Evolutionary conservation across 2,113 vertebrate species (phyloP), one percentile per base, ranked within the genome.

Genomic region (Clinocottus analis): DNA sequence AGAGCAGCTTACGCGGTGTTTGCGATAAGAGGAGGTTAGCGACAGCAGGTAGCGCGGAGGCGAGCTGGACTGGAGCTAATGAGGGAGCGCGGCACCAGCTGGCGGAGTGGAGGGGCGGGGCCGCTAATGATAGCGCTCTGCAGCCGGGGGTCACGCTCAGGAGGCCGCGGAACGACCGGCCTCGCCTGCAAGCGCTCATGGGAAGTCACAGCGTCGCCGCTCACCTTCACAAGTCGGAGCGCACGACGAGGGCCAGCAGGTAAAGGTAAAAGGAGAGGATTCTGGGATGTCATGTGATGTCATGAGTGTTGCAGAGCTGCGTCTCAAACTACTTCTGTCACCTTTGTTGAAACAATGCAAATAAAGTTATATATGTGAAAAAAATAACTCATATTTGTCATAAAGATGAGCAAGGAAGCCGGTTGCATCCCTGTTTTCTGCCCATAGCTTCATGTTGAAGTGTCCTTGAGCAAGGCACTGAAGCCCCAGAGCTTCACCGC

Each of bases 51-150:
- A 87, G 74, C 75, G 76, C 23, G 75, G 75, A 84, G 84, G 71
- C 53, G 61, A 78, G 70, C 39, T 71, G 77, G 83, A 75, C 64
- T 16, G 39, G 11, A 72, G 85, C 79, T 91, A 91, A 90, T 81
- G 83, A 85, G 73, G 88, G 84, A 82, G 67, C 47, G 66, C 2
- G 5, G 56, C 59, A 82, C 31, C 87, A 89, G 83, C 88, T 88
- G 90, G 80, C 68, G 43, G 75, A 84, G 84, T 43, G 70, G 35
- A 62, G 84, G 63, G 82, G 80, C 82, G 60, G 76, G 76, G 74
- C 33, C 37, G 69, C 80, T 90, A 87, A 90, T 92, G 78, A 90
- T 78, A 88, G 83, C 70, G 7, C 58, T 35, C 76, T 80, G 29
- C 66, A 49, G 27, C 74, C 59, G 79, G 51, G 51, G 87, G 75